A percentile compares a stretch with the other conserved stretches of the same genome.
Evolutionary conservation across 2,113 vertebrate species (phyloP).

Genomic region (Tragelaphus scriptus): DNA sequence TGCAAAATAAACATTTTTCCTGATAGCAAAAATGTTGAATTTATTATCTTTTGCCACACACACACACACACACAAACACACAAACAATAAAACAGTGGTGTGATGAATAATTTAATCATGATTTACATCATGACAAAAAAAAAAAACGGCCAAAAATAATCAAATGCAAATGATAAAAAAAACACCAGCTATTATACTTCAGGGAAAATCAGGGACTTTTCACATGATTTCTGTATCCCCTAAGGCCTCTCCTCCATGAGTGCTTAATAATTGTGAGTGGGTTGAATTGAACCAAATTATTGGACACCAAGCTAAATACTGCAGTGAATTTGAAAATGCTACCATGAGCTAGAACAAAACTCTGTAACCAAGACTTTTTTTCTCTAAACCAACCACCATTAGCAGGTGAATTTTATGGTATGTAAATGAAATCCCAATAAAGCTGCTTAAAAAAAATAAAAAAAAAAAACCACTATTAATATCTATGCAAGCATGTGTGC

Average conservation of each 20-base stretch:
- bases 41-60: background rate
- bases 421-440: background rate
- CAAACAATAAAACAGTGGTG: background rate
- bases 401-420: background rate
- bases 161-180: background rate
- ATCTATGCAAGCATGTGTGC: background rate
- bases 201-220: background rate
- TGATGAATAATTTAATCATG: background rate
- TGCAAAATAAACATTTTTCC: background rate
- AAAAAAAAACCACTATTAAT: background rate
- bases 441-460: background rate
- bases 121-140: constrained; percentile 9
- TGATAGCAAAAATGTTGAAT: background rate
- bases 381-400: background rate
- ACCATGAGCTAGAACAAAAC: constrained; percentile 23
- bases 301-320: background rate
- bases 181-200: background rate
- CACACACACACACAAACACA: background rate
- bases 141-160: constrained; percentile 12
- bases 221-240: too few species aligned
- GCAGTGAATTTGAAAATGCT: background rate
- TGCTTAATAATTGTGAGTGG: background rate
- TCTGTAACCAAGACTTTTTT: background rate
- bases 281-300: background rate
- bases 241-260: background rate